phyloP scores from a whole-genome alignment of 2,888 invertebrate genomes.

The Apodemia mormo region DNA sequence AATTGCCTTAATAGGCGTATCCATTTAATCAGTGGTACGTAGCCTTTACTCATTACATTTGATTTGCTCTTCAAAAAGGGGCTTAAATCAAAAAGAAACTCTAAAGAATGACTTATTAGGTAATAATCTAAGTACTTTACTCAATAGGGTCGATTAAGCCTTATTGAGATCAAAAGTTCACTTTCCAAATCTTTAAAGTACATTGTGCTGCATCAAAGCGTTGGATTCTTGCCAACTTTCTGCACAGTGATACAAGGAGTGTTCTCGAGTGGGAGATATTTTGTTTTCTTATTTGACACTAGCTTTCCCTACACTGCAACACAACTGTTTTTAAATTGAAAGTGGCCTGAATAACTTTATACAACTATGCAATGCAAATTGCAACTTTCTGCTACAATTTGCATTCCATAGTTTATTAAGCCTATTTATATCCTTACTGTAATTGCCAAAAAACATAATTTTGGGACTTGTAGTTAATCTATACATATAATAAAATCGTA shows the following conservation, averaged over 20 bases:
- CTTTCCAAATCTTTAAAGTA: not conserved
- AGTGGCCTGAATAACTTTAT: conserved; percentile 5
- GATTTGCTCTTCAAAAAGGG: too few relatives aligned
- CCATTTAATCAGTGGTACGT: too few relatives aligned
- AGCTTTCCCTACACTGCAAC: conserved; percentile 5
- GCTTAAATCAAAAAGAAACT: too few relatives aligned
- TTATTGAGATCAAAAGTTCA: not conserved
- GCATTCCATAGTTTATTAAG: too few relatives aligned
- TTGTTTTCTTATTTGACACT: conserved; percentile 15
- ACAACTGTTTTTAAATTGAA: conserved; percentile 15
- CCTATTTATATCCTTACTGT: too few relatives aligned
- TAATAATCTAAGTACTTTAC: too few relatives aligned
- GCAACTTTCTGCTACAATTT: not conserved
- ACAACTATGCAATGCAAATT: not conserved
- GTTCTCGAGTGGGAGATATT: conserved; percentile 15
- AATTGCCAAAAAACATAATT: too few relatives aligned
- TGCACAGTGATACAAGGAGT: conserved; percentile 4
- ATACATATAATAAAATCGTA: too few relatives aligned
- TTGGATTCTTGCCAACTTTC: conserved; percentile 11
- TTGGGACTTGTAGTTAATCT: too few relatives aligned
- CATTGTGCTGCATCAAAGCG: conserved; percentile 5
- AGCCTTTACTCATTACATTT: too few relatives aligned
- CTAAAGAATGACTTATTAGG: too few relatives aligned
- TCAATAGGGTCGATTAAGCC: not conserved
- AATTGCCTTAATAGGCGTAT: too few relatives aligned